Conservation (phyloP, 2,113 vertebrate species). For the Ciconia stormi region DNA sequence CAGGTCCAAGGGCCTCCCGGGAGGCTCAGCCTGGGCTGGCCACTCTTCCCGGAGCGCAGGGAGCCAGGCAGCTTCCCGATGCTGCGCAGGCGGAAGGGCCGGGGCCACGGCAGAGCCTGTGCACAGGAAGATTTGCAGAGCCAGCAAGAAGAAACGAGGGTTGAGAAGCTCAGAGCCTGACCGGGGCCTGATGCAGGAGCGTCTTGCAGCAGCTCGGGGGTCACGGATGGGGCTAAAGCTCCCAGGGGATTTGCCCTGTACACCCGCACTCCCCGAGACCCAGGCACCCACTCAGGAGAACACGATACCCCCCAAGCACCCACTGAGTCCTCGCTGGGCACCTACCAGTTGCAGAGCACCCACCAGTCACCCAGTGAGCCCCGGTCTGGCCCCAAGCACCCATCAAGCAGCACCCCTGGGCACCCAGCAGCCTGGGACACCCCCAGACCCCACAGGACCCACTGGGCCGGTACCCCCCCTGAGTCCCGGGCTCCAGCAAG, state of each 20-base stretch:
- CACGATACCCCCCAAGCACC: too few species aligned
- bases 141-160: too few species aligned
- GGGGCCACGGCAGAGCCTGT: neutral
- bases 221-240: neutral
- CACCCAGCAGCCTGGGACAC: too few species aligned
- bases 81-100: too few species aligned
- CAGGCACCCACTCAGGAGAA: neutral
- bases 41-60: rapidly evolving
- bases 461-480: too few species aligned
- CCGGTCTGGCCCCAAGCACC: neutral
- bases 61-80: neutral
- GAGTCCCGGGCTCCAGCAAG: neutral
- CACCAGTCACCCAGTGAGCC: neutral
- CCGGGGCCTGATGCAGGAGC: too few species aligned
- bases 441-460: neutral
- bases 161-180: neutral
- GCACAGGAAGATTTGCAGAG: neutral
- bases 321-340: rapidly evolving
- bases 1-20: neutral
- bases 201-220: too few species aligned
- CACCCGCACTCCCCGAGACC: neutral
- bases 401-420: neutral
- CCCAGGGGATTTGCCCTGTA: neutral
- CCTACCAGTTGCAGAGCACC: neutral
- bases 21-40: neutral